Evolutionary conservation across 2,797 vertebrate species (phyloP).

Genomic region (Acanthornis magna): DNA sequence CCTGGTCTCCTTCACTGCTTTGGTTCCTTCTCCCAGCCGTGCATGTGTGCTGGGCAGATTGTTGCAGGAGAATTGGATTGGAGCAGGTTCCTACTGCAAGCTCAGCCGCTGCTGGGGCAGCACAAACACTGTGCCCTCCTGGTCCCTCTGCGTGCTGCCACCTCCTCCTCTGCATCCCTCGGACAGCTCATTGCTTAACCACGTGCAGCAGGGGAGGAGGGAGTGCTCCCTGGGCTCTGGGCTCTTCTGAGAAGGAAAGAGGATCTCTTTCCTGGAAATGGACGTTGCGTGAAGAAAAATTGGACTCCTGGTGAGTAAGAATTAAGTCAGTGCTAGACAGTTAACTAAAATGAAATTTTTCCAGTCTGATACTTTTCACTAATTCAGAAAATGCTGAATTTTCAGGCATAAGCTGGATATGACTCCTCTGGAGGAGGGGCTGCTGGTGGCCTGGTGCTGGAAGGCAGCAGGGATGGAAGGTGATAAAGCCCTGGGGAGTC

Average conservation of each 20-base stretch:
- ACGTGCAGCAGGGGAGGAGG: not conserved
- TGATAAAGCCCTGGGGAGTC: not conserved
- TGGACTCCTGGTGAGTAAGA: conserved; percentile 2
- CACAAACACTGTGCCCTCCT: accelerated
- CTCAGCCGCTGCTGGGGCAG: not conserved
- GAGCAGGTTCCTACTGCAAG: not conserved
- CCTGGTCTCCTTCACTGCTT: not conserved
- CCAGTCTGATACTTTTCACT: conserved; percentile 25
- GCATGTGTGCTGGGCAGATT: not conserved
- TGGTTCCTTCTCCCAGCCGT: not conserved
- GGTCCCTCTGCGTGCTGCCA: accelerated
- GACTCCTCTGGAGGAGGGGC: not conserved
- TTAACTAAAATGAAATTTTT: conserved; percentile 30
- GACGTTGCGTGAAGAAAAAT: not conserved
- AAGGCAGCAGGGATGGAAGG: accelerated
- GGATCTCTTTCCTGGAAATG: conserved; percentile 18
- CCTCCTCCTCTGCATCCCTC: not conserved
- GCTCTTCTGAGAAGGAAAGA: not conserved
- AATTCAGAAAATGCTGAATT: not conserved
- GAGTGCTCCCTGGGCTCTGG: not conserved
- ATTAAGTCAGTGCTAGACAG: not conserved
- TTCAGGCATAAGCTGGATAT: not conserved
- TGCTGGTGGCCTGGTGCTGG: not conserved
- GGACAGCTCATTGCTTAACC: accelerated
- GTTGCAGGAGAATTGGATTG: not conserved